A percentile compares a stretch with the other conserved stretches of the same genome.
phyloP scores from a whole-genome alignment of 2,797 vertebrate species.

The Phoebastria nigripes region DNA sequence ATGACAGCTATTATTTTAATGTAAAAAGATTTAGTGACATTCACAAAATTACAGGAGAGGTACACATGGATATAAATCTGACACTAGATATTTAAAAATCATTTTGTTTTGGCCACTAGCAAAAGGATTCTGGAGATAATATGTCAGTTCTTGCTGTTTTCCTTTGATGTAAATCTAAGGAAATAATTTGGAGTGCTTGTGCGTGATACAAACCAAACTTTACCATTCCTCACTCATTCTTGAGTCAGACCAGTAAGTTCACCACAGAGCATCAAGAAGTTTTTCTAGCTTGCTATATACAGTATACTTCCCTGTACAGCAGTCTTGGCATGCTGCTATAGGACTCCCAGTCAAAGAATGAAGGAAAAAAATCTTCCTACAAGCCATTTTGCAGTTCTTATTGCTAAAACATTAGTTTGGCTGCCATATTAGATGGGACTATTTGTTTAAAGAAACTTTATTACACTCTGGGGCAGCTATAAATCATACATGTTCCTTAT shows the following conservation, averaged over 20 bases:
- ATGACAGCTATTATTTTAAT: background rate
- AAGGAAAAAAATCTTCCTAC: background rate
- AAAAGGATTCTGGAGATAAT: background rate
- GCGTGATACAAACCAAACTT: background rate
- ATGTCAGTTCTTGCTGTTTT: background rate
- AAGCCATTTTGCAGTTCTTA: background rate
- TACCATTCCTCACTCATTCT: background rate
- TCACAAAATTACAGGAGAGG: background rate
- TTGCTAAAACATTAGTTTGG: background rate
- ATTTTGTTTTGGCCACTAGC: background rate
- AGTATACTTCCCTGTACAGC: background rate
- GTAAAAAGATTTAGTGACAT: background rate
- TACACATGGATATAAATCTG: background rate
- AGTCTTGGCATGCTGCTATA: background rate
- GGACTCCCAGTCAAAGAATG: background rate
- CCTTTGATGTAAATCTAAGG: background rate
- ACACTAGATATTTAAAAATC: fast-evolving
- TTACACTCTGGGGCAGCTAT: background rate
- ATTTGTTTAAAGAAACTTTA: background rate
- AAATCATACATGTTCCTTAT: background rate
- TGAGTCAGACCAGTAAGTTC: background rate
- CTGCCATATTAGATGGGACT: background rate
- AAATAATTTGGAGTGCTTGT: background rate
- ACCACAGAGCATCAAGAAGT: background rate
- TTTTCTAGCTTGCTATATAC: background rate